A percentile compares a stretch with the other conserved stretches of the same genome.
phyloP scores from a whole-genome alignment of 2,113 vertebrate species.

The Prolemur simus region DNA sequence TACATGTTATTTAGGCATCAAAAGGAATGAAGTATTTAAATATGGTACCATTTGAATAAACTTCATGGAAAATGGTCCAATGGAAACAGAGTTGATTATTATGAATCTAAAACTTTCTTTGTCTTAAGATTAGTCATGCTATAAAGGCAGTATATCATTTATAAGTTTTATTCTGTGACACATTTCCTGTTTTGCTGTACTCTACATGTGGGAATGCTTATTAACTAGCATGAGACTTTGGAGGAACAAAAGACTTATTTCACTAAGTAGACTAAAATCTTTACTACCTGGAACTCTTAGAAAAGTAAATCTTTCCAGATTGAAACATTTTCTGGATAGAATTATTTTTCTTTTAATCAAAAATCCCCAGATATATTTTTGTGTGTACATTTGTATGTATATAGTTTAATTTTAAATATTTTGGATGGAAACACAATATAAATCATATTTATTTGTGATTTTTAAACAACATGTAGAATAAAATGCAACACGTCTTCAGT shows the following conservation, averaged over 20 bases:
- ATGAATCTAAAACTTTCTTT: slow-evolving; percentile 31
- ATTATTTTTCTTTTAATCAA: not conserved
- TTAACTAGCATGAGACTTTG: not conserved
- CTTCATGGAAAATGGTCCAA: slow-evolving; percentile 46
- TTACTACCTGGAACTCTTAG: not conserved
- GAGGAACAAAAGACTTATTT: not conserved
- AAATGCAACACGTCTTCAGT: not conserved
- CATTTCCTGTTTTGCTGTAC: not conserved
- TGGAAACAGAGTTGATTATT: slow-evolving; percentile 48
- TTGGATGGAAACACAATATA: not conserved
- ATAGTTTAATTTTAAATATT: not conserved
- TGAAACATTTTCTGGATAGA: not conserved
- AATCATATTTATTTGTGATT: not conserved
- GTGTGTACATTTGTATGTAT: not conserved
- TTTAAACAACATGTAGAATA: not conserved
- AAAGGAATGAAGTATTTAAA: no score
- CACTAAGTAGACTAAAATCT: not conserved
- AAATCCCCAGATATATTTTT: not conserved
- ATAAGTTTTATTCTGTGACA: not conserved
- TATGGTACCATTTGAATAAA: no score
- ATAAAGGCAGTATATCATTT: not conserved
- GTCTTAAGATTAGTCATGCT: slow-evolving; percentile 9
- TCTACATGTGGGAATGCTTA: not conserved
- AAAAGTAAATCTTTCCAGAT: not conserved
- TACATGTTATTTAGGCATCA: no score